Conservation (phyloP, 2,797 vertebrate species). For the Scyliorhinus canicula region DNA sequence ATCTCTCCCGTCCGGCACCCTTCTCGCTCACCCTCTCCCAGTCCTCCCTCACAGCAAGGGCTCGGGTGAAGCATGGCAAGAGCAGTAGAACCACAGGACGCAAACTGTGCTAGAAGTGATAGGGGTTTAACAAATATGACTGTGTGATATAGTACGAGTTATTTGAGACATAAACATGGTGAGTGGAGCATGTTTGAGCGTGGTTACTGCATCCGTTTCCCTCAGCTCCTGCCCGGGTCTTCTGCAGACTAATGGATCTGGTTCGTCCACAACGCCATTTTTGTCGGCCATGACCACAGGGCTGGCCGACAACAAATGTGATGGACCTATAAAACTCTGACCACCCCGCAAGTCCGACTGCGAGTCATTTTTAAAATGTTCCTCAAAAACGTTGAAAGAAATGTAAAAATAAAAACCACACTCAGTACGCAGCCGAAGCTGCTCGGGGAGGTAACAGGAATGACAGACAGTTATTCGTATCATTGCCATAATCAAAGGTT, state of each 20-base stretch:
- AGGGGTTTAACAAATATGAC: not conserved
- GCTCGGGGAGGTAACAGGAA: not conserved
- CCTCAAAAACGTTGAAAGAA: too few relatives aligned
- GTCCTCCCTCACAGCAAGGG: too few relatives aligned
- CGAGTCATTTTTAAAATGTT: not conserved
- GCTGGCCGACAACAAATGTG: not conserved
- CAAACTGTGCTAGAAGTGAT: not conserved
- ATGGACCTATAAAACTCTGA: not conserved
- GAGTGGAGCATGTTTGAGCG: not conserved
- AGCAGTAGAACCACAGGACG: not conserved
- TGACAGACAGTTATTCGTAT: not conserved
- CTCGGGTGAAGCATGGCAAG: too few relatives aligned
- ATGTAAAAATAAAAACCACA: not conserved
- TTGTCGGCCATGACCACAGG: not conserved
- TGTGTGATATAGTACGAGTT: not conserved
- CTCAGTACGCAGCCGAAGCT: not conserved
- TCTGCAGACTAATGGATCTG: not conserved
- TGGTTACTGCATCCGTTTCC: not conserved
- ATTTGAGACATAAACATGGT: not conserved
- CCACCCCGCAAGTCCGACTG: too few relatives aligned
- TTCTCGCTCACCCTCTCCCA: too few relatives aligned
- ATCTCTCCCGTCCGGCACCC: too few relatives aligned
- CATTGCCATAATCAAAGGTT: not conserved
- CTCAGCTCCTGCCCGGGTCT: not conserved
- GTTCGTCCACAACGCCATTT: not conserved